Evolutionary conservation across 1,140 invertebrate genomes (phyloP).

Genomic region (Diorhabda carinulata): DNA sequence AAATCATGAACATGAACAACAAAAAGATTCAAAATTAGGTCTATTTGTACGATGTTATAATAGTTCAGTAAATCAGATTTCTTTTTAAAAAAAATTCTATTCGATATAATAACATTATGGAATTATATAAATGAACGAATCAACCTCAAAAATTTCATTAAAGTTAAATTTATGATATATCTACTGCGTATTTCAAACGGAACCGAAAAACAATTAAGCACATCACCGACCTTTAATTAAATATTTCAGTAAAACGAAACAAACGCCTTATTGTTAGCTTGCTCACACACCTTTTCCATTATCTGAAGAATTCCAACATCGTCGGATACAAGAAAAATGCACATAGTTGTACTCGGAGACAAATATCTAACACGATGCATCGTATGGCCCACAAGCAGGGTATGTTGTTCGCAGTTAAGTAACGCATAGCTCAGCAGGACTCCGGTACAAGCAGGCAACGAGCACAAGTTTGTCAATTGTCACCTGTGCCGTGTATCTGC

Average conservation of each 20-base stretch:
- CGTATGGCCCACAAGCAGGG: constrained; percentile 30
- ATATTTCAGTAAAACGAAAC: neutral
- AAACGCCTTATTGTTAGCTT: constrained; percentile 31
- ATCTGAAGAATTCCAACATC: constrained; percentile 37
- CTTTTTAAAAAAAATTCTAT: too few relatives aligned
- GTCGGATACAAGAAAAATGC: constrained; percentile 32
- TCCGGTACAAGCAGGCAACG: constrained; percentile 37
- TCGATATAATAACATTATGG: too few relatives aligned
- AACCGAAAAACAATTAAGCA: neutral
- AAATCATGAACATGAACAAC: too few relatives aligned
- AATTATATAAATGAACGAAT: too few relatives aligned
- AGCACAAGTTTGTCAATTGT: constrained; percentile 46
- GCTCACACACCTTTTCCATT: constrained; percentile 42
- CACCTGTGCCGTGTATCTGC: constrained; percentile 42
- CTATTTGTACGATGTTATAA: too few relatives aligned
- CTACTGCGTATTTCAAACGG: too few relatives aligned
- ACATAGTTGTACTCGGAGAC: constrained; percentile 33
- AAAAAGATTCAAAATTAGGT: too few relatives aligned
- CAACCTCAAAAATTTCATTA: too few relatives aligned
- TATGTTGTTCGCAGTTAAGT: constrained; percentile 39
- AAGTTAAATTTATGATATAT: too few relatives aligned
- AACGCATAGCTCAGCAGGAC: constrained; percentile 44
- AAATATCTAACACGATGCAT: constrained; percentile 44
- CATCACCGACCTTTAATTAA: neutral
- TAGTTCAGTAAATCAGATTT: too few relatives aligned